Conservation (phyloP, 1,140 invertebrate genomes). For the Goniozus legneri region DNA sequence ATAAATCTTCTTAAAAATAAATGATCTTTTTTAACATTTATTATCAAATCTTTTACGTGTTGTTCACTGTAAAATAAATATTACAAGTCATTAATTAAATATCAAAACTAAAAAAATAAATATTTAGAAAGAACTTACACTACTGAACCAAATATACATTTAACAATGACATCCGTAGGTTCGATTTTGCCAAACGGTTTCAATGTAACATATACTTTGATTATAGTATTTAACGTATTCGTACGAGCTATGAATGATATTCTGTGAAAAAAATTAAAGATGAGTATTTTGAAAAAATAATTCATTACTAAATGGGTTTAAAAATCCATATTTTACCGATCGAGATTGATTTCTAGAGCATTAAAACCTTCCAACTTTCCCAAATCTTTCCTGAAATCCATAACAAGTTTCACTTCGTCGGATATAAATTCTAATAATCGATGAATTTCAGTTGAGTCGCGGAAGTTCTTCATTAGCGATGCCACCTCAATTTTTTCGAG, state of each 20-base stretch:
- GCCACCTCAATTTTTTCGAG: constrained; percentile 24
- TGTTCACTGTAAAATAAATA: constrained; percentile 25
- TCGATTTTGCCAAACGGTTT: constrained; percentile 30
- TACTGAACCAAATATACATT: constrained; percentile 27
- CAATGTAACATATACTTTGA: constrained; percentile 26
- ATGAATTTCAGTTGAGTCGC: constrained; percentile 15
- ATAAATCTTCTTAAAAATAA: constrained; percentile 34
- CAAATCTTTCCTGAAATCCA: constrained; percentile 38
- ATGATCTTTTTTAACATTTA: constrained; percentile 32
- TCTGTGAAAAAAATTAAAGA: constrained; percentile 24
- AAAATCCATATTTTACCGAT: constrained; percentile 29
- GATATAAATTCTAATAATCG: constrained; percentile 28
- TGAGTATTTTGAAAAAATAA: constrained; percentile 1
- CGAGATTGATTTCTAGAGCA: constrained; percentile 24
- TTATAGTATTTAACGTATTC: constrained; percentile 27
- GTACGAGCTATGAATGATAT: constrained; percentile 26
- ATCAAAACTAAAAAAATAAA: neutral
- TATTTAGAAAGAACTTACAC: constrained; percentile 23
- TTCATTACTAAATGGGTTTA: no score
- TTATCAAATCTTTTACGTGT: constrained; percentile 31
- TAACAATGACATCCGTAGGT: constrained; percentile 23
- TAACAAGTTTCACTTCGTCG: constrained; percentile 27
- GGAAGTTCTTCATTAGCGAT: constrained; percentile 11
- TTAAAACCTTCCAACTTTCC: constrained; percentile 22
- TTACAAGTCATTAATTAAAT: neutral